Base-by-base conservation (phyloP, 2,888 invertebrate species). In the Drosophila maculinotata region DNA sequence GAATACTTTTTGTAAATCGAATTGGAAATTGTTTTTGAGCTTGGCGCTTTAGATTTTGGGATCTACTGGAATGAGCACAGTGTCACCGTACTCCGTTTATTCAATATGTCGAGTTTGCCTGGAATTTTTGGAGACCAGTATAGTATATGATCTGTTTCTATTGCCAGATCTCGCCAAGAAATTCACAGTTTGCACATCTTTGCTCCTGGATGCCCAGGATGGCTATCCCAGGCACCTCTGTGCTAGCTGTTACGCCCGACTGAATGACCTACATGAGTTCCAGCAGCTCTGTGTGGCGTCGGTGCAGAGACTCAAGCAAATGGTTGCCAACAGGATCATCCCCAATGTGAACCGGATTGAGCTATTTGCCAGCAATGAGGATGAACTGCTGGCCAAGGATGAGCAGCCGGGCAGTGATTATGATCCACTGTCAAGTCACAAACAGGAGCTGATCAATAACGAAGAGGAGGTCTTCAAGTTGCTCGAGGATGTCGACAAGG, bases 401-500 rank as follows among this genome's bases (percentile, higher is more conserved):
- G 87, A 84, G 20, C 76, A 77, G 15, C 33, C 54, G 3, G 75
- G 64, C 47, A 85, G 65, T 49, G 89, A 76, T 14, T 71, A 56
- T 8, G 72, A 90, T 71, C 90, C 90, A 0, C 59, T 90, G 9
- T 45, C 82, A 3, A 89, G 81, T 48, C 79, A 88, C 35, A 90
- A 90, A 51, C 53, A 83, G 49, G 90, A 90, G 33, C 48, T 90
- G 26, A 76, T 90, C 36, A 88, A 76, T 10, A 90, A 89, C 48
- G 90, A 89, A 35, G 90, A 90, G 20, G 90, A 89, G 35, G 90
- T 90, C 1, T 89, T 90, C 26, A 90, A 90, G 54, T 71, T 90
- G 85, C 49, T 90, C 14, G 85, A 89, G 52, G 71, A 53, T 20
- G 90, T 89, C 0, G 88, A 88, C 45, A 89, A 79, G 25, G 88